phyloP scores from a whole-genome alignment of 2,888 invertebrate genomes.

The Galeruca laticollis region DNA sequence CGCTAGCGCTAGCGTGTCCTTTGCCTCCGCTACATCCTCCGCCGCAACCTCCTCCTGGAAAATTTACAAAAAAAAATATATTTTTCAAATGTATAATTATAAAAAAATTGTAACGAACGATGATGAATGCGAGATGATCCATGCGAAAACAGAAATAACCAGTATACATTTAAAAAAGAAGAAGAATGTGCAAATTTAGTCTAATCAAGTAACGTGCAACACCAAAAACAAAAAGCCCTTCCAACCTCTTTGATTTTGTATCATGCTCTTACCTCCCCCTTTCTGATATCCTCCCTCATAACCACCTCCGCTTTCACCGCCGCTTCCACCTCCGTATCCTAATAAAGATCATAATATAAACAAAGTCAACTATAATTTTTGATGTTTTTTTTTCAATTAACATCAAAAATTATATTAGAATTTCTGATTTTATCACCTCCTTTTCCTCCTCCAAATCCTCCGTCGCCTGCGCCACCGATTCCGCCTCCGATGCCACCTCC shows the following conservation, averaged over 20 bases:
- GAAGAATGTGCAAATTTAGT: neutral
- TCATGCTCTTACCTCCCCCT: conserved; percentile 1
- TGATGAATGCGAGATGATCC: neutral
- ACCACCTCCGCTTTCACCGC: conserved; percentile 14
- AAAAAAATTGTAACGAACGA: too few species aligned
- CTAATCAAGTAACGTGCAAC: neutral
- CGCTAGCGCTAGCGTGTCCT: conserved; percentile 15
- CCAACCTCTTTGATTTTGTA: neutral
- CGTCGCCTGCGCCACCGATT: conserved; percentile 23
- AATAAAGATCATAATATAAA: neutral
- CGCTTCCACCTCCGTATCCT: conserved; percentile 12
- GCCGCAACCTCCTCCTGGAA: conserved; percentile 30
- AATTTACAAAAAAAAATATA: neutral
- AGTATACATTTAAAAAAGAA: too few species aligned
- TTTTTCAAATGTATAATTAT: neutral
- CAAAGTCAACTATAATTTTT: neutral
- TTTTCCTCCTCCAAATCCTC: conserved; percentile 35
- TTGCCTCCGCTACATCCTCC: conserved; percentile 22
- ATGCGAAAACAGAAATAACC: too few species aligned
- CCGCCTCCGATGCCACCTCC: conserved; percentile 6
- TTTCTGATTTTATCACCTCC: conserved; percentile 19
- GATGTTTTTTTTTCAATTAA: neutral
- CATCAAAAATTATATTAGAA: neutral
- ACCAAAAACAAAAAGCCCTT: neutral
- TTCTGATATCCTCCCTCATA: conserved; percentile 11